phyloP scores from a whole-genome alignment of 2,888 invertebrate species.

The Agonopterix arenella region DNA sequence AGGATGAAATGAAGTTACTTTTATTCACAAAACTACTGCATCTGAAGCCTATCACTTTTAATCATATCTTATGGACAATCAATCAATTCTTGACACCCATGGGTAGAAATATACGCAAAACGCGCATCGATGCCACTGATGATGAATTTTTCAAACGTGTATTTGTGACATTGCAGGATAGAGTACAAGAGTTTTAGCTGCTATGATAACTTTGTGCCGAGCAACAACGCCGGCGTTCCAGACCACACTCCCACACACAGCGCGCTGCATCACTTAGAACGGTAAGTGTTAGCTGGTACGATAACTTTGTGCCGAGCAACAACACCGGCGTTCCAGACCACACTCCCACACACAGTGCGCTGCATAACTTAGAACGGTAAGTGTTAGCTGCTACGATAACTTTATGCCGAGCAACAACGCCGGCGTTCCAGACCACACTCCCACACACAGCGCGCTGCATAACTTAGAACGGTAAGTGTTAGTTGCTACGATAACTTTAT shows the following conservation, averaged over 20 bases:
- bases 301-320: constrained; percentile 91
- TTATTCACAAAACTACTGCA: too few species aligned
- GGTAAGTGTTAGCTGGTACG: constrained; percentile 86
- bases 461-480: constrained; percentile 83
- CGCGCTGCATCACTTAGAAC: constrained; percentile 84
- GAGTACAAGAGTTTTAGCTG: constrained; percentile 90
- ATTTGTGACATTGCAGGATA: constrained; percentile 73
- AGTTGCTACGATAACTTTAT: constrained; percentile 95
- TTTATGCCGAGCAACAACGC: constrained; percentile 89
- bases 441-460: constrained; percentile 82
- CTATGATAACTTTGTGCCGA: constrained; percentile 91
- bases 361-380: constrained; percentile 84
- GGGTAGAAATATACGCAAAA: too few species aligned
- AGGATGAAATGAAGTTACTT: too few species aligned
- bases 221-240: constrained; percentile 89
- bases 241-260: constrained; percentile 84
- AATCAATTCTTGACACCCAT: too few species aligned
- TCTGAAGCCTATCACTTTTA: too few species aligned
- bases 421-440: constrained; percentile 89
- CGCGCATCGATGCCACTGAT: too few species aligned
- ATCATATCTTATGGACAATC: too few species aligned
- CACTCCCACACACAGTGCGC: constrained; percentile 82
- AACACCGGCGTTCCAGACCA: constrained; percentile 90
- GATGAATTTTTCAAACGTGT: too few species aligned
- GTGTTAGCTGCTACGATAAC: constrained; percentile 90